Conservation (phyloP, 2,113 vertebrate genomes). For the Mixornis gularis region DNA sequence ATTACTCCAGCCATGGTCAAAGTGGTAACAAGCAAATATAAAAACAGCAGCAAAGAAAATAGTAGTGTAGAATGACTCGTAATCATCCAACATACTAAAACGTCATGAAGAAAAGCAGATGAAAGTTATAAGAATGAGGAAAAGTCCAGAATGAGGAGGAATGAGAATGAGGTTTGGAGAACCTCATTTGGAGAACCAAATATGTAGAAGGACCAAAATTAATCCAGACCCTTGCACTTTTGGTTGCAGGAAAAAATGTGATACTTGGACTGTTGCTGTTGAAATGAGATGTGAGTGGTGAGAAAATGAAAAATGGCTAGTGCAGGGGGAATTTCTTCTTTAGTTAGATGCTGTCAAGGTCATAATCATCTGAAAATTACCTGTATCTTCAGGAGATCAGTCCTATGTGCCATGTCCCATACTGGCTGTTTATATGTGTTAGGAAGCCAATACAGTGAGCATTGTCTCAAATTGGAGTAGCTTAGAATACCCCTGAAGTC, state of each 20-base stretch:
- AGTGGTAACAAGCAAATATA: background rate
- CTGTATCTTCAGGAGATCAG: background rate
- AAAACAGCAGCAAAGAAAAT: background rate
- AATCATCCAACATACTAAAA: background rate
- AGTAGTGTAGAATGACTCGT: background rate
- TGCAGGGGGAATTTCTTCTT: background rate
- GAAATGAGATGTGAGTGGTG: background rate
- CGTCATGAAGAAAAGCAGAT: background rate
- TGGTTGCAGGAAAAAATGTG: background rate
- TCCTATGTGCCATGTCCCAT: background rate
- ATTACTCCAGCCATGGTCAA: rapidly evolving
- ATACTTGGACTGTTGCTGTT: background rate
- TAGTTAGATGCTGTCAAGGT: background rate
- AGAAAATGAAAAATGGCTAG: background rate
- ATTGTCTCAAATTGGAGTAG: background rate
- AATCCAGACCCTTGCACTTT: background rate
- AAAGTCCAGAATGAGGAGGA: background rate
- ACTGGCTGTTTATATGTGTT: background rate
- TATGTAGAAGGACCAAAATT: background rate
- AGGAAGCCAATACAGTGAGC: background rate
- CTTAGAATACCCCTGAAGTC: background rate
- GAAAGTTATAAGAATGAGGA: background rate
- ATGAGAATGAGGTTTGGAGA: background rate
- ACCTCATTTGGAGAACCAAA: background rate
- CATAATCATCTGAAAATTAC: background rate